Base-by-base conservation (phyloP, 2,888 invertebrate genomes). In the Sialis fuliginosa region DNA sequence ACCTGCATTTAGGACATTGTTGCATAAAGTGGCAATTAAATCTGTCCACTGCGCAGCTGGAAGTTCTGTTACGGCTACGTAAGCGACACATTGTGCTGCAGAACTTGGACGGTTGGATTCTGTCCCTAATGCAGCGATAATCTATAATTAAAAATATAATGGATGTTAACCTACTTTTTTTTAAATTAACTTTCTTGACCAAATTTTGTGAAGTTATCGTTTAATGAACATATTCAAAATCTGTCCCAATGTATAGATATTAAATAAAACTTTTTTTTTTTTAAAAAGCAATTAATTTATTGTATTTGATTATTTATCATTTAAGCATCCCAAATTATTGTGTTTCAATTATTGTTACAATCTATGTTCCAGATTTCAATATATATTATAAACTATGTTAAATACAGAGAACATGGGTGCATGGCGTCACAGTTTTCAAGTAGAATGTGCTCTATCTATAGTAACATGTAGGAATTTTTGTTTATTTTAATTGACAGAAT, bases 11-110 rank as follows among this genome's bases (percentile, higher is more conserved):
- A 90, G 86, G 48, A 99, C 92, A 72, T 96, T 96, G 63, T 77
- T 79, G 48, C 93, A 91, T 53, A 99, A 72, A 9, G 81, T 74
- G 42, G 75, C 73, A 55, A 99, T 92, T 6, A 98, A 74, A 55
- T 91, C 87, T 52, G 79, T 82, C 97, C 98, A 99, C 57, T 91
- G 81, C 48, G 82, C 79, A 44, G 84, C 81, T 1, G 96, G 90
- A 50, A 99, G 70, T 67, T 99, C 98, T 33, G 93, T 86, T 44
- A 96, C 92, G 1, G 96, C 98, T 50, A 99, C 91, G 64, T 93
- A 93, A 1, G 98, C 97, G 42, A 99, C 95, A 70, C 98, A 99
- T 66, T 98, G 98, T 1, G 98, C 97, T 6, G 97, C 97, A 45
- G 93, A 91, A 57, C 95, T 95, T 2, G 97, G 98, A 52, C 97